These are phyloP conservation scores for Orchestes rusci DNA, from an alignment of 2,888 invertebrate genomes.

Conservation along the genomic window DNA sequence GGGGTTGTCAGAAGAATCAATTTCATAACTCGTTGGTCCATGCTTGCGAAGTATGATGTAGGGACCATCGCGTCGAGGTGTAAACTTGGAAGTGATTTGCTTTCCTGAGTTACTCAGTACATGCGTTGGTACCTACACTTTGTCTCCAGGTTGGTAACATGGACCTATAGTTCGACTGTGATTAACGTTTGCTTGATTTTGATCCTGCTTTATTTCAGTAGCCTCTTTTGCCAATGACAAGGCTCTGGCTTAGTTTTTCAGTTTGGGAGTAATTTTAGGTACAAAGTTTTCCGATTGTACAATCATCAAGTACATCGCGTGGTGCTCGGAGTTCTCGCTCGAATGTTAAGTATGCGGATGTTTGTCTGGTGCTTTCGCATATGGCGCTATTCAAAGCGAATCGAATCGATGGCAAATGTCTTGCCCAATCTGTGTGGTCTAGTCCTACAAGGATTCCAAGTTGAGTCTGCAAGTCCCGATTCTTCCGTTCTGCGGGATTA, in stretches of 20 bases:
- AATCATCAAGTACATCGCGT: conserved; percentile 28
- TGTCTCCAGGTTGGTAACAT: not conserved
- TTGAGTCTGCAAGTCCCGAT: too few species aligned
- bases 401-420: conserved; percentile 21
- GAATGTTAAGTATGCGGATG: conserved; percentile 36
- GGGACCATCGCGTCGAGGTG: conserved; percentile 15
- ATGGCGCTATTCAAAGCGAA: conserved; percentile 38
- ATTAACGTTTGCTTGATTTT: not conserved
- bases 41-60: conserved; percentile 2
- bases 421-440: conserved; percentile 31
- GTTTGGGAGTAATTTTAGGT: conserved; percentile 8
- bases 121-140: conserved; percentile 10
- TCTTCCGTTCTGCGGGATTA: conserved; percentile 30
- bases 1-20: not conserved
- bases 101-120: conserved; percentile 7
- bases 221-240: not conserved
- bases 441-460: conserved; percentile 31
- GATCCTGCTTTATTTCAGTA: not conserved
- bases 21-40: not conserved
- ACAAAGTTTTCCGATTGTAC: conserved; percentile 15
- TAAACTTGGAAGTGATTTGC: conserved; percentile 9
- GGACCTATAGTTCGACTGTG: not conserved
- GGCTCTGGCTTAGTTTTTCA: conserved; percentile 2
- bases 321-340: conserved; percentile 36
- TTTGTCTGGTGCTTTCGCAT: conserved; percentile 28